Evolutionary conservation across 1,140 invertebrate species (phyloP).

Genomic region (Trichonephila inaurata): DNA sequence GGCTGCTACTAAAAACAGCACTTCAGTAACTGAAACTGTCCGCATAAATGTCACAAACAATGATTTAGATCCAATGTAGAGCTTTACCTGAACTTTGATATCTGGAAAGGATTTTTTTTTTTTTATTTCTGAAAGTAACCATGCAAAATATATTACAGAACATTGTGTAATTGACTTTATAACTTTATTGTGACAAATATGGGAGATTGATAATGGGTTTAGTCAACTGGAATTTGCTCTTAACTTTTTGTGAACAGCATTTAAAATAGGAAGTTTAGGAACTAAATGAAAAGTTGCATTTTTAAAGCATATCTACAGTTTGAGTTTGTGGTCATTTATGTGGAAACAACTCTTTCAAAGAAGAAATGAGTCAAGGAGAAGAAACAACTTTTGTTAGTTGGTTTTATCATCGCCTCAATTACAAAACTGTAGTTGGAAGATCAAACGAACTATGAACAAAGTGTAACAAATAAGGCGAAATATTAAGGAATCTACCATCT

Average conservation of each 20-base stretch:
- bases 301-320: neutral
- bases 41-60: constrained; percentile 69
- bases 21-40: constrained; percentile 65
- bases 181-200: neutral
- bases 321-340: neutral
- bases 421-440: no score
- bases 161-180: neutral
- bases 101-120: no score
- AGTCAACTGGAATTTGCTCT: neutral
- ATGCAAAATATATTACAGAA: no score
- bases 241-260: neutral
- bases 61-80: constrained; percentile 63
- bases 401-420: no score
- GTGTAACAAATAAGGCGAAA: no score
- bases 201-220: neutral
- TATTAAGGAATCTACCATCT: no score
- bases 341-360: no score
- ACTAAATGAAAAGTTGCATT: neutral
- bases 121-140: no score
- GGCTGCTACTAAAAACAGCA: constrained; percentile 58
- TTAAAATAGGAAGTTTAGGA: neutral
- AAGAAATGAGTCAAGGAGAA: no score
- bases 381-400: no score
- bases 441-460: no score
- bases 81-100: neutral